Conservation (phyloP, 2,113 vertebrate species). For the Dendropsophus ebraccatus region DNA sequence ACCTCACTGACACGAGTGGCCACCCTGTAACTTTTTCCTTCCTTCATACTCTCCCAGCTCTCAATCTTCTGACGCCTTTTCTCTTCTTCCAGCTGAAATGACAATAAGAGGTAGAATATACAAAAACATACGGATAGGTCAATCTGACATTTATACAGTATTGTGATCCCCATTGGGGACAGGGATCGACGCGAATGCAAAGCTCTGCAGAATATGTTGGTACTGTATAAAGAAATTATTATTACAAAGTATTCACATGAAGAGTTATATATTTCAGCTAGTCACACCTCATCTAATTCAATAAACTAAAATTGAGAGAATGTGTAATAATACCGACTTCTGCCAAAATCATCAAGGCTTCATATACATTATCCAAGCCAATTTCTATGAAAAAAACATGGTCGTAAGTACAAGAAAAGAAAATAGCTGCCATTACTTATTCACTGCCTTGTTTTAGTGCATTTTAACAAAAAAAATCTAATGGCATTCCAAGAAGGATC, state of each 20-base stretch:
- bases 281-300: background rate
- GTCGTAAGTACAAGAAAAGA: background rate
- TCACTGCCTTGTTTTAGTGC: too few species aligned
- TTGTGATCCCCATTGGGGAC: too few species aligned
- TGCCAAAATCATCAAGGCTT: background rate
- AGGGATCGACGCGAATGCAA: too few species aligned
- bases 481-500: background rate
- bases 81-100: constrained; percentile 84
- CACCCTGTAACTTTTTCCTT: constrained; percentile 83
- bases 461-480: too few species aligned
- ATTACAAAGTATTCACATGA: too few species aligned
- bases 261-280: background rate
- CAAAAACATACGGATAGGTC: too few species aligned
- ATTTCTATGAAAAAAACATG: background rate
- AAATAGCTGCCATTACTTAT: too few species aligned
- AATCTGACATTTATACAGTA: too few species aligned
- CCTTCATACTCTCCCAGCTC: constrained; percentile 88
- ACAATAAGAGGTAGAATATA: background rate
- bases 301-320: background rate
- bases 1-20: constrained; percentile 72
- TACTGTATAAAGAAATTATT: too few species aligned
- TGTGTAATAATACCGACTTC: background rate
- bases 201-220: too few species aligned
- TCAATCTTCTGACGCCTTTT: constrained; percentile 88
- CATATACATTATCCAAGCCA: background rate